Evolutionary conservation across 2,888 invertebrate genomes (phyloP).

Genomic region (Tetanocera ferruginea): DNA sequence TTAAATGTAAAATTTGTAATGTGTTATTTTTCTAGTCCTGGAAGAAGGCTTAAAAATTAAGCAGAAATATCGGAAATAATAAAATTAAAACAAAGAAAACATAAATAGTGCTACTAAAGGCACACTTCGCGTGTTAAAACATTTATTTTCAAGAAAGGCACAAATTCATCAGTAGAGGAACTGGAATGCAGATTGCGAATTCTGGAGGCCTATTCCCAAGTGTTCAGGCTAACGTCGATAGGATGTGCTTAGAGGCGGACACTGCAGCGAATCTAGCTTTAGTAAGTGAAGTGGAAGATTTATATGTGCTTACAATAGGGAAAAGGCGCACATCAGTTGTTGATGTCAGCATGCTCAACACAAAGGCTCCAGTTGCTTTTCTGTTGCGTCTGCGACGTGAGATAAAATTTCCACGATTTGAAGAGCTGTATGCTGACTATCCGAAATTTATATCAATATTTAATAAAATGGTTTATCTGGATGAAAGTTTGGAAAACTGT

Average conservation of each 20-base stretch:
- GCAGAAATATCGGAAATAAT: too few relatives aligned
- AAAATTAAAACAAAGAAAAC: too few relatives aligned
- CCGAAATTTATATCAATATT: too few relatives aligned
- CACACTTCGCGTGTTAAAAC: constrained; percentile 42
- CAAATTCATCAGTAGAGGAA: constrained; percentile 33
- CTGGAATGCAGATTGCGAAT: constrained; percentile 46
- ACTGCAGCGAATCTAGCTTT: too few relatives aligned
- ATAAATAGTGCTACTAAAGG: constrained; percentile 41
- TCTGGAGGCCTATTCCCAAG: constrained; percentile 46
- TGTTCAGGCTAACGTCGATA: constrained; percentile 44
- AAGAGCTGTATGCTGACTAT: too few relatives aligned
- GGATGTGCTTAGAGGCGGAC: too few relatives aligned
- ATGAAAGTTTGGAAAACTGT: too few relatives aligned
- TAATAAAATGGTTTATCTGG: too few relatives aligned
- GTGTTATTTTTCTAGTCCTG: too few relatives aligned
- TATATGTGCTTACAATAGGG: constrained; percentile 34
- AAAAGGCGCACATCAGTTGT: not conserved
- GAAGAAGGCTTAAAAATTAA: too few relatives aligned
- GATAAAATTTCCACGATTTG: too few relatives aligned
- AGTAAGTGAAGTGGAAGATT: constrained; percentile 40
- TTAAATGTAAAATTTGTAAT: too few relatives aligned
- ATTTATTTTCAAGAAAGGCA: constrained; percentile 40
- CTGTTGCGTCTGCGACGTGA: not conserved
- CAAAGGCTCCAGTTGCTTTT: not conserved
- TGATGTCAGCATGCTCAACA: not conserved